Evolutionary conservation across 2,113 vertebrate genomes (phyloP).

Genomic region (Indicator maculatus): DNA sequence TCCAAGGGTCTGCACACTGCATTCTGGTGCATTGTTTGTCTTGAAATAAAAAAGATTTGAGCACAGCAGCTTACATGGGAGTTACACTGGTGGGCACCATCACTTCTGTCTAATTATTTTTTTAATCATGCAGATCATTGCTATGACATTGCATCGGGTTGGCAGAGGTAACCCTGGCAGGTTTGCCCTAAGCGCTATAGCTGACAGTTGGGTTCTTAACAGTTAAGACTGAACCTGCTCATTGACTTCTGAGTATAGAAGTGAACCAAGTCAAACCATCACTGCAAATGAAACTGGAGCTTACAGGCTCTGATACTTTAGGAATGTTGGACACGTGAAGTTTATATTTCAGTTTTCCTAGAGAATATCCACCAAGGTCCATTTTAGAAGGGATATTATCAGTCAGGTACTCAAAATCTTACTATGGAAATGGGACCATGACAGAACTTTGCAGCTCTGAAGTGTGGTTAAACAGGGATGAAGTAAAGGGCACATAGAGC

Average conservation of each 20-base stretch:
- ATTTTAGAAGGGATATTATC: background rate
- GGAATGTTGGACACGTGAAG: background rate
- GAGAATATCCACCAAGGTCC: background rate
- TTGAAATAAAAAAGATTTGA: background rate
- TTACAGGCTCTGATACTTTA: accelerated
- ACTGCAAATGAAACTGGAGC: accelerated
- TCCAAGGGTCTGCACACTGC: background rate
- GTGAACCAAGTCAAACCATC: background rate
- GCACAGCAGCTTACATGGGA: background rate
- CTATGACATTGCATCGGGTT: background rate
- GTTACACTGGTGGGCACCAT: background rate
- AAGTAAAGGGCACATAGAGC: accelerated
- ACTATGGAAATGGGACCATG: background rate
- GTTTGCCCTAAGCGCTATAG: background rate
- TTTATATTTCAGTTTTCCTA: background rate
- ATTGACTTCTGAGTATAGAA: background rate
- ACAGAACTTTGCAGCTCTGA: background rate
- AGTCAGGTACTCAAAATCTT: background rate
- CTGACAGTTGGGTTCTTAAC: background rate
- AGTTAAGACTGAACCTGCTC: background rate
- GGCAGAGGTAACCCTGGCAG: background rate
- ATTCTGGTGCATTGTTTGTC: background rate
- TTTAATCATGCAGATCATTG: background rate
- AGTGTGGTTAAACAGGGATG: background rate
- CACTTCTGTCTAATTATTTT: background rate